These are phyloP conservation scores for Battus philenor DNA, from an alignment of 1,140 invertebrate genomes.

Conservation along the genomic window DNA sequence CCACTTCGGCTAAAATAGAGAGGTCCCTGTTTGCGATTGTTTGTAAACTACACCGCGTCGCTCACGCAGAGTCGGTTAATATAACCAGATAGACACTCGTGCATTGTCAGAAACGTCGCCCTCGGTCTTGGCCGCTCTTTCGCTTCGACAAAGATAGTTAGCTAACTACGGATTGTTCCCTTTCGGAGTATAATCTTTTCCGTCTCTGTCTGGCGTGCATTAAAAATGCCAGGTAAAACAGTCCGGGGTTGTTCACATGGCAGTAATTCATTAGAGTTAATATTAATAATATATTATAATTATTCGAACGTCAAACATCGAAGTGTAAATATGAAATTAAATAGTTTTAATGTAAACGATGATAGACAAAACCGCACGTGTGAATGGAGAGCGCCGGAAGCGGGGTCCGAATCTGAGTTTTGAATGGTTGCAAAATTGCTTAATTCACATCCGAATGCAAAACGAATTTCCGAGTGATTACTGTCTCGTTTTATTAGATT, in stretches of 20 bases:
- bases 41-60: conserved; percentile 8
- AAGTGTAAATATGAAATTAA: background rate
- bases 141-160: conserved; percentile 41
- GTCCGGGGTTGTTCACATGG: conserved; percentile 33
- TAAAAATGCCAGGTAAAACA: conserved; percentile 65
- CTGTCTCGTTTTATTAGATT: conserved; percentile 10
- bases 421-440: conserved; percentile 12
- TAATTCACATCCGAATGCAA: conserved; percentile 16
- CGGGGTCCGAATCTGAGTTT: conserved; percentile 8
- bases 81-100: conserved; percentile 67
- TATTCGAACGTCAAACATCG: background rate
- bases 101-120: conserved; percentile 67
- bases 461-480: conserved; percentile 12
- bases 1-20: conserved; percentile 38
- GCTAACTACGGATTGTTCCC: conserved; percentile 47
- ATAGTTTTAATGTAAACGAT: background rate
- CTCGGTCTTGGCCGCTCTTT: conserved; percentile 54
- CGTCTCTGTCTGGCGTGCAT: conserved; percentile 50
- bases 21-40: conserved; percentile 19
- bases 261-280: conserved; percentile 27
- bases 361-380: conserved; percentile 12
- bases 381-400: conserved; percentile 3
- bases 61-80: conserved; percentile 35
- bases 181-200: conserved; percentile 46
- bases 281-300: conserved; percentile 2